A percentile compares a stretch with the other conserved stretches of the same genome.
Conservation (phyloP, 2,888 invertebrate species). For the Ischnus inquisitorius region DNA sequence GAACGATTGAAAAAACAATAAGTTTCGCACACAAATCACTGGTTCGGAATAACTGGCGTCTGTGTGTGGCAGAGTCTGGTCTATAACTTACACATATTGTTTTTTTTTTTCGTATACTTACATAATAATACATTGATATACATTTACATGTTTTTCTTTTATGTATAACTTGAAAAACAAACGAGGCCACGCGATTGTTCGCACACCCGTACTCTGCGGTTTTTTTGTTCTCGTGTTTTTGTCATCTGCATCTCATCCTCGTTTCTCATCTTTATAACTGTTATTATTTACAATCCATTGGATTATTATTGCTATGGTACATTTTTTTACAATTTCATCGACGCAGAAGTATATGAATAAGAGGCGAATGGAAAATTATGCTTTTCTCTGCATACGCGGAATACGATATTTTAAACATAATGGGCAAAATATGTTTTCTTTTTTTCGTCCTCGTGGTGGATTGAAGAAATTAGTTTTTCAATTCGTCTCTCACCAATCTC, state of each 20-base stretch:
- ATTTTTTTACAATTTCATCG: constrained; percentile 71
- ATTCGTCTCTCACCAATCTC: background rate
- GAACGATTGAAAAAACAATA: background rate
- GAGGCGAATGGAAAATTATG: constrained; percentile 14
- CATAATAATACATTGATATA: constrained; percentile 56
- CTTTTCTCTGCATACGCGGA: background rate
- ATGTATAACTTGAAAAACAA: constrained; percentile 56
- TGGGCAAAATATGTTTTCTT: background rate
- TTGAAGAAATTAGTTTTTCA: background rate
- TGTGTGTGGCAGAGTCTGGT: constrained; percentile 15
- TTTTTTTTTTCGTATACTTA: constrained; percentile 38
- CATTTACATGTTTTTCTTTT: constrained; percentile 40
- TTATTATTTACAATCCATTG: constrained; percentile 76
- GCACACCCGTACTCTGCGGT: constrained; percentile 13
- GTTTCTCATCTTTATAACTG: constrained; percentile 84
- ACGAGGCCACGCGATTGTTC: constrained; percentile 38
- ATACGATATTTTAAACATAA: background rate
- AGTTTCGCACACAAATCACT: background rate
- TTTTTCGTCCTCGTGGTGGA: background rate
- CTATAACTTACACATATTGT: constrained; percentile 41
- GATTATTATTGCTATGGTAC: constrained; percentile 80
- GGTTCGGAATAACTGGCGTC: background rate
- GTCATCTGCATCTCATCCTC: background rate
- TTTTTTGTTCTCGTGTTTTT: constrained; percentile 54
- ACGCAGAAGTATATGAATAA: constrained; percentile 19